phyloP scores from a whole-genome alignment of 35 echinoderm and acorn worm species.

The Patiria miniata region DNA sequence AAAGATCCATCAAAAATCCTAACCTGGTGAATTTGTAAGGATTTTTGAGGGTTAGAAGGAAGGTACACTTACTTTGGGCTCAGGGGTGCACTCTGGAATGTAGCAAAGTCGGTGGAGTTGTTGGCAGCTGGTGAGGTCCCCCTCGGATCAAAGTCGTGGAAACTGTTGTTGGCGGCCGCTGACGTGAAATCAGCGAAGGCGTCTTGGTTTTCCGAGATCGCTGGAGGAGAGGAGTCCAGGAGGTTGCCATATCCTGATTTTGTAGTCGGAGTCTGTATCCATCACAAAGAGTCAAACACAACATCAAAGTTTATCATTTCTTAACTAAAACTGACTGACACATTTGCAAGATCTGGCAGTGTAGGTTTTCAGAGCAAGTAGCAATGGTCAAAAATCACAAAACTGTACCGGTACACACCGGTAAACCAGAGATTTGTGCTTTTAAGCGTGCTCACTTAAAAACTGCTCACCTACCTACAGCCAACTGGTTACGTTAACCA shows the following conservation, averaged over 20 bases:
- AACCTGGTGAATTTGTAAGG: too few species aligned
- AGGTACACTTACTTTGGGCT: constrained; percentile 4
- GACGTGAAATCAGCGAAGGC: constrained; percentile 91
- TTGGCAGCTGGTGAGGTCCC: constrained; percentile 51
- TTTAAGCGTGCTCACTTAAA: too few species aligned
- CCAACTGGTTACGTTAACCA: too few species aligned
- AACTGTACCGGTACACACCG: too few species aligned
- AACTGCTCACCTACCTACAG: too few species aligned
- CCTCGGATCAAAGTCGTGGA: constrained; percentile 91
- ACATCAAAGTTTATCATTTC: not conserved
- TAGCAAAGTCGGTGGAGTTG: constrained; percentile 65
- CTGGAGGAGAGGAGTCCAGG: constrained; percentile 36
- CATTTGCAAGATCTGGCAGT: too few species aligned
- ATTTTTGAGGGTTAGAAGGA: too few species aligned
- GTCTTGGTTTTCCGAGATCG: constrained; percentile 22
- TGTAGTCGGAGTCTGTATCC: not conserved
- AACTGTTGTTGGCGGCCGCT: constrained; percentile 65
- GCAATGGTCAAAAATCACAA: too few species aligned
- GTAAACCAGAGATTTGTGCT: too few species aligned
- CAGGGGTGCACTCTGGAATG: constrained; percentile 53
- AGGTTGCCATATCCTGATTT: constrained; percentile 28
- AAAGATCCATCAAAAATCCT: too few species aligned
- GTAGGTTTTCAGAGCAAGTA: too few species aligned
- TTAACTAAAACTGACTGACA: not conserved
- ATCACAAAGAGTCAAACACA: not conserved